These are phyloP conservation scores for Hydropotes inermis DNA, from an alignment of 2,113 vertebrate species.

Conservation along the genomic window DNA sequence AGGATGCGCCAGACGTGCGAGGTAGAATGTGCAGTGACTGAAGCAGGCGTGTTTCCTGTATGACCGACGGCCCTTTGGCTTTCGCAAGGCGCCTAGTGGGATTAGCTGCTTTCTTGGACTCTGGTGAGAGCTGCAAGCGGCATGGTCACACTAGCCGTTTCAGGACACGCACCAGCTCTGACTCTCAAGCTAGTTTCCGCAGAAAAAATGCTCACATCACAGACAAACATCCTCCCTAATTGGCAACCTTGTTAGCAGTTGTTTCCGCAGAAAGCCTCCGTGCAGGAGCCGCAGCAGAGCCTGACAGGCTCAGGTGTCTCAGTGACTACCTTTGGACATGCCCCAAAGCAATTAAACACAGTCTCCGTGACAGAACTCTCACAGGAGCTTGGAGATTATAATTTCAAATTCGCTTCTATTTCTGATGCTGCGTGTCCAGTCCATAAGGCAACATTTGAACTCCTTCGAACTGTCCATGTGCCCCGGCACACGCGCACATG, in stretches of 20 bases:
- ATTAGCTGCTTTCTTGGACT: not conserved
- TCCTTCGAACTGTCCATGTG: not conserved
- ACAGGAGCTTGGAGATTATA: not conserved
- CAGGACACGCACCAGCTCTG: not conserved
- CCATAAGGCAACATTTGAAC: not conserved
- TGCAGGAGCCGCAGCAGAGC: fast-evolving
- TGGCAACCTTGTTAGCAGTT: not conserved
- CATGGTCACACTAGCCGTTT: fast-evolving
- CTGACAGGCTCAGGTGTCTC: not conserved
- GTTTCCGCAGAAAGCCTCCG: not conserved
- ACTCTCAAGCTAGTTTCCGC: not conserved
- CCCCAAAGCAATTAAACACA: not conserved
- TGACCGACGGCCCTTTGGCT: fast-evolving
- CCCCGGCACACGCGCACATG: not conserved
- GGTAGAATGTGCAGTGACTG: fast-evolving
- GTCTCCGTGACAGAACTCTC: not conserved
- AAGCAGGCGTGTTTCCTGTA: fast-evolving
- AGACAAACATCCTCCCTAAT: not conserved
- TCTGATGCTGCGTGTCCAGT: not conserved
- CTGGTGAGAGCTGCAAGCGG: not conserved
- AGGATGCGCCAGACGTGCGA: fast-evolving
- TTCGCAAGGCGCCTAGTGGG: not conserved
- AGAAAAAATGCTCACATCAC: not conserved
- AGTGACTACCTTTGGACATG: not conserved
- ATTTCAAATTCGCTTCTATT: not conserved